Evolutionary conservation across 2,888 invertebrate species (phyloP).

Genomic region (Andrena flavipes): DNA sequence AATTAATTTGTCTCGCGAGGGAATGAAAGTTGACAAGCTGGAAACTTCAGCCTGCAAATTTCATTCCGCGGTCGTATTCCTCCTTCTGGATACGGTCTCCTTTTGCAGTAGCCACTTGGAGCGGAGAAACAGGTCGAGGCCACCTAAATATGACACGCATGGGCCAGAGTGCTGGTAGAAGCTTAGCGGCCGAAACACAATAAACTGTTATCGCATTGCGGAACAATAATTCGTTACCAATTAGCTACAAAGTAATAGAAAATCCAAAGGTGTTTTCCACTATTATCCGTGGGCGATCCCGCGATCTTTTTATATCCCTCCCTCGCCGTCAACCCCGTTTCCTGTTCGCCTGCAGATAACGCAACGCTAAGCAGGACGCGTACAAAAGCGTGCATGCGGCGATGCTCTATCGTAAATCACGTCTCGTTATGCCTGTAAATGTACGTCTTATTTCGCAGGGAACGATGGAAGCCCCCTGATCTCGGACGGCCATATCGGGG

Average conservation of each 20-base stretch:
- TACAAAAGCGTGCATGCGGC: background rate
- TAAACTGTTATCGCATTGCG: too few relatives aligned
- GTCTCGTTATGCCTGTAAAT: conserved; percentile 27
- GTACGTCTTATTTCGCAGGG: conserved; percentile 24
- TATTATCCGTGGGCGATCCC: background rate
- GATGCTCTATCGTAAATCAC: conserved; percentile 23
- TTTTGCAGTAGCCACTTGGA: too few relatives aligned
- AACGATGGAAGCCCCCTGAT: background rate
- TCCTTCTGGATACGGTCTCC: too few relatives aligned
- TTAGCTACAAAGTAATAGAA: background rate
- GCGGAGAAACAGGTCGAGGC: too few relatives aligned
- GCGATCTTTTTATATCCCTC: background rate
- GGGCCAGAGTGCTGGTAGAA: background rate
- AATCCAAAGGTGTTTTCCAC: background rate
- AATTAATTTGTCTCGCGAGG: background rate
- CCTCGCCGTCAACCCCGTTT: conserved; percentile 20
- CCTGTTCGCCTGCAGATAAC: conserved; percentile 22
- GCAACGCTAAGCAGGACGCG: conserved; percentile 3
- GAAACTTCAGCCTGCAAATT: background rate
- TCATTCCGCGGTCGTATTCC: too few relatives aligned
- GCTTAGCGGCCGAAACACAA: background rate
- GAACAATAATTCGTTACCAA: too few relatives aligned
- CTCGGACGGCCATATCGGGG: background rate
- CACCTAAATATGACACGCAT: too few relatives aligned
- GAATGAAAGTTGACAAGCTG: background rate